These are phyloP conservation scores for Pangasius macronema DNA, from an alignment of 2,797 vertebrate species.

Conservation along the genomic window DNA sequence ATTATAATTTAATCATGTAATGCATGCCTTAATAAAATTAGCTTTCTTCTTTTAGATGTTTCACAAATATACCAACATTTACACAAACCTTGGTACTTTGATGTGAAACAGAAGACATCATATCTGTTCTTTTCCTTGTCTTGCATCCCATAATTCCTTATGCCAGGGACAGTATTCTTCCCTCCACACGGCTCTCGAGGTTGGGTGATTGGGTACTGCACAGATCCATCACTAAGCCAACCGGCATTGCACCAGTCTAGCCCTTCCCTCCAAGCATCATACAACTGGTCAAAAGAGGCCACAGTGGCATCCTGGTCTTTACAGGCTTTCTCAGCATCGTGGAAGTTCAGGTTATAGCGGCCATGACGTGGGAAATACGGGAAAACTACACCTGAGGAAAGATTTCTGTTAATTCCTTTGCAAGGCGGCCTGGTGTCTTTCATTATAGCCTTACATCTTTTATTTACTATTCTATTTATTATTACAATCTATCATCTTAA, in stretches of 20 bases:
- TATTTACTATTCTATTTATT: background rate
- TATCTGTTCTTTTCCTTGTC: slow-evolving; percentile 91
- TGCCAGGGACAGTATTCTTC: slow-evolving; percentile 84
- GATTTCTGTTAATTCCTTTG: background rate
- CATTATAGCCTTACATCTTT: background rate
- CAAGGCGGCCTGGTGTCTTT: background rate
- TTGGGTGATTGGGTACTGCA: slow-evolving; percentile 91
- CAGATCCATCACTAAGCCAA: slow-evolving; percentile 92
- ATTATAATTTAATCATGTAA: background rate
- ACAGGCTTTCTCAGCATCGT: slow-evolving; percentile 84
- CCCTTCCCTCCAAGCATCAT: slow-evolving; percentile 85
- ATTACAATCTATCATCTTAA: background rate
- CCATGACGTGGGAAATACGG: slow-evolving; percentile 89
- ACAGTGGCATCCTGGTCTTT: slow-evolving; percentile 86
- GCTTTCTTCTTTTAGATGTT: background rate
- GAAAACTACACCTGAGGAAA: slow-evolving; percentile 82
- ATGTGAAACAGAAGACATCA: slow-evolving; percentile 96
- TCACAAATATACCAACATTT: background rate
- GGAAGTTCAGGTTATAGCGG: slow-evolving; percentile 93
- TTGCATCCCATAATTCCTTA: slow-evolving; percentile 90
- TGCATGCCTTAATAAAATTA: background rate
- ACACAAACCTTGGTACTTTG: slow-evolving; percentile 86
- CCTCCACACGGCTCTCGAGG: slow-evolving; percentile 93
- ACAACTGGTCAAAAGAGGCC: slow-evolving; percentile 92
- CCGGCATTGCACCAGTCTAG: slow-evolving; percentile 98